These are phyloP conservation scores for Rhaphigaster nebulosa DNA, from an alignment of 2,888 invertebrate species.

Conservation along the genomic window DNA sequence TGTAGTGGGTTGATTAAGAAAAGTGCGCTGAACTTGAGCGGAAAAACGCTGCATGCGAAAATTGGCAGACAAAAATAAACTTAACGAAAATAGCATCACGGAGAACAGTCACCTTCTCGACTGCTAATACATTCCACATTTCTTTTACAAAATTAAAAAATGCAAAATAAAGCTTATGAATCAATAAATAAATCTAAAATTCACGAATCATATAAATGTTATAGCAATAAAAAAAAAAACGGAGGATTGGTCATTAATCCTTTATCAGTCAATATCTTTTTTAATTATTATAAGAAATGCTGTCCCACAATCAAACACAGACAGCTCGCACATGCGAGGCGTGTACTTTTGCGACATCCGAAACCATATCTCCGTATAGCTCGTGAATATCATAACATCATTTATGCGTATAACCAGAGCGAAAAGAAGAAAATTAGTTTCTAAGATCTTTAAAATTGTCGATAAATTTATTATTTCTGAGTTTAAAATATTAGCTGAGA, in stretches of 20 bases:
- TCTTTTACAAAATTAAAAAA: neutral
- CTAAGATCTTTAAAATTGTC: too few relatives aligned
- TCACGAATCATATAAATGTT: too few relatives aligned
- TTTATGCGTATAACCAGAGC: too few relatives aligned
- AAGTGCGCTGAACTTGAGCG: neutral
- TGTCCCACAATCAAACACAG: neutral
- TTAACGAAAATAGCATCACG: neutral
- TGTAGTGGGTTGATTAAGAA: neutral
- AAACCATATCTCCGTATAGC: too few relatives aligned
- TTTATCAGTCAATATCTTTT: neutral
- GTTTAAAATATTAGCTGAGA: too few relatives aligned
- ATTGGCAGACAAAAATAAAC: slow-evolving; percentile 2
- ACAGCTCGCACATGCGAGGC: neutral
- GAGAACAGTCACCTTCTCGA: neutral
- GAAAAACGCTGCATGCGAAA: neutral
- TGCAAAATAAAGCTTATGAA: too few relatives aligned
- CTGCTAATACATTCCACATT: neutral
- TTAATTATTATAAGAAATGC: neutral
- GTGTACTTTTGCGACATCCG: neutral
- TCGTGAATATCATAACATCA: too few relatives aligned
- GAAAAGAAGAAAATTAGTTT: too few relatives aligned
- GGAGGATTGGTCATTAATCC: neutral
- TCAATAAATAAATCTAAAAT: too few relatives aligned
- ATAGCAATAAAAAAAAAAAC: too few relatives aligned
- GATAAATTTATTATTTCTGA: too few relatives aligned